Percentiles rank a stretch among this genome's conserved stretches.
phyloP scores from a whole-genome alignment of 2,888 invertebrate genomes.

The Epistrophella euchroma region DNA sequence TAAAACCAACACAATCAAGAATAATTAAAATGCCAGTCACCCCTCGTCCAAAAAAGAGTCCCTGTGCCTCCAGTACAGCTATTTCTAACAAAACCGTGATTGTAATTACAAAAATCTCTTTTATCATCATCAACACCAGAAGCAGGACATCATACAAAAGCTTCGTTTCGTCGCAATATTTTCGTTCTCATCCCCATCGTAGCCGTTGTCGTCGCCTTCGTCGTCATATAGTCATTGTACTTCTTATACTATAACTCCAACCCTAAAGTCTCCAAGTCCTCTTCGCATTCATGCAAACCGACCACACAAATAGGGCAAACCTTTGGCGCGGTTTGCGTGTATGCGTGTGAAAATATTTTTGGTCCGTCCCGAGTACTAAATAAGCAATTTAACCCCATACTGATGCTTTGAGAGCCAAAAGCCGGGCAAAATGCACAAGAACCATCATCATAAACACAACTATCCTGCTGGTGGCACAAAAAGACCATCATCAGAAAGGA shows the following conservation, averaged over 20 bases:
- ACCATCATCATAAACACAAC: slow-evolving; percentile 39
- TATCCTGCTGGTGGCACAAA: slow-evolving; percentile 53
- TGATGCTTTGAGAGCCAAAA: slow-evolving; percentile 29
- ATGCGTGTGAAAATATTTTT: slow-evolving; percentile 57
- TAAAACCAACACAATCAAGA: slow-evolving; percentile 72
- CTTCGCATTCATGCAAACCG: slow-evolving; percentile 42
- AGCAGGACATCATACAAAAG: slow-evolving; percentile 58
- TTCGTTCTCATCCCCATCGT: not conserved
- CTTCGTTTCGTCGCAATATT: slow-evolving; percentile 18
- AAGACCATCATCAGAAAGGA: slow-evolving; percentile 47
- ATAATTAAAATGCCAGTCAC: slow-evolving; percentile 72
- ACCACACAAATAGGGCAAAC: slow-evolving; percentile 35
- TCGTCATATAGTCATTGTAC: not conserved
- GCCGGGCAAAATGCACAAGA: slow-evolving; percentile 48
- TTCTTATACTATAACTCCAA: slow-evolving; percentile 21
- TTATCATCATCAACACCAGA: slow-evolving; percentile 71
- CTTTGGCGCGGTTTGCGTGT: slow-evolving; percentile 22
- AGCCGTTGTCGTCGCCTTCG: not conserved
- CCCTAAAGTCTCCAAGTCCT: slow-evolving; percentile 38
- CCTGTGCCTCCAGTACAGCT: not conserved
- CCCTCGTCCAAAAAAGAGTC: slow-evolving; percentile 7
- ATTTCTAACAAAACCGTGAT: slow-evolving; percentile 66
- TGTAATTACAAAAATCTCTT: slow-evolving; percentile 73
- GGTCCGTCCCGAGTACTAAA: slow-evolving; percentile 67
- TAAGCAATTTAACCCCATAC: slow-evolving; percentile 69